Conservation (phyloP, 2,888 invertebrate genomes). For the Brachyptera risi region DNA sequence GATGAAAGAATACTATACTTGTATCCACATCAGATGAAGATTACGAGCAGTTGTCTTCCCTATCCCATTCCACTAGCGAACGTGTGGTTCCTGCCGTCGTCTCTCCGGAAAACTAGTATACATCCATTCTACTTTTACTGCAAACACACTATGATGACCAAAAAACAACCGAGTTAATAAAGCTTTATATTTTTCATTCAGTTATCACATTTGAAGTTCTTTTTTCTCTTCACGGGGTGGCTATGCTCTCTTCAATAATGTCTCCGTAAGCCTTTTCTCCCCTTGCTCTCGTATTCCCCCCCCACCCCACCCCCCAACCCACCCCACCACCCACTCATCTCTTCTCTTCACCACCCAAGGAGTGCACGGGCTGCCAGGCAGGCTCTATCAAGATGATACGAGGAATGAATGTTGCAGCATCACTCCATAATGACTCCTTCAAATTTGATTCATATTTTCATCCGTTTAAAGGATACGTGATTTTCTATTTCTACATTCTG, state of each 20-base stretch:
- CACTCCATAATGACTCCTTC: neutral
- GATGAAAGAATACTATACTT: too few relatives aligned
- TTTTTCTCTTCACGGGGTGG: neutral
- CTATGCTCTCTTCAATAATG: neutral
- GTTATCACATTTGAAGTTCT: neutral
- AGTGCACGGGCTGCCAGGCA: neutral
- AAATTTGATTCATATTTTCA: neutral
- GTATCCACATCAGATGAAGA: too few relatives aligned
- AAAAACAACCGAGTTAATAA: too few relatives aligned
- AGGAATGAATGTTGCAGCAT: constrained; percentile 1
- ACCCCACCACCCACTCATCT: neutral
- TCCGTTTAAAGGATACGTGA: too few relatives aligned
- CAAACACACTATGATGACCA: too few relatives aligned
- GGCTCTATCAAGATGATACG: neutral
- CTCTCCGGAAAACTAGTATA: too few relatives aligned
- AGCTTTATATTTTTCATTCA: too few relatives aligned
- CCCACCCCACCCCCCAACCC: neutral
- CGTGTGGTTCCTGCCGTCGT: too few relatives aligned
- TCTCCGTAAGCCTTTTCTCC: constrained; percentile 4
- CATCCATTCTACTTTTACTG: too few relatives aligned
- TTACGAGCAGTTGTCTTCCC: too few relatives aligned
- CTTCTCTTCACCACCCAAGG: neutral
- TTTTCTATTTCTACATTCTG: too few relatives aligned
- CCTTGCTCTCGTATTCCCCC: neutral
- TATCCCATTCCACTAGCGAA: too few relatives aligned